phyloP scores from a whole-genome alignment of 2,797 vertebrate genomes.

The Pterois miles region DNA sequence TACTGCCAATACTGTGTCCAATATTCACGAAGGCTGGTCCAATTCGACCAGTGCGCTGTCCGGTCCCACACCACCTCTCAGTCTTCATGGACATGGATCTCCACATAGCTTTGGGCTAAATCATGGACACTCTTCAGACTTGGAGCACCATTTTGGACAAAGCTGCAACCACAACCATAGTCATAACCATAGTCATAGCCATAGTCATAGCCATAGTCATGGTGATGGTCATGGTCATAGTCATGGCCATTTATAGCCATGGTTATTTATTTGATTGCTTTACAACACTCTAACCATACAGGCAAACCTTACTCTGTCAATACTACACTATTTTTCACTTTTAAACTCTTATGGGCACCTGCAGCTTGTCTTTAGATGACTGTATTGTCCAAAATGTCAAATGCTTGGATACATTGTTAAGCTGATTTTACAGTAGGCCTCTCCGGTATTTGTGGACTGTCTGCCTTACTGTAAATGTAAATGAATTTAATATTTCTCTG shows the following conservation, averaged over 20 bases:
- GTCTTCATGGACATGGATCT: slow-evolving; percentile 29
- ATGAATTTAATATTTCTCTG: background rate
- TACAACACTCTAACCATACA: background rate
- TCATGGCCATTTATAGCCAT: slow-evolving; percentile 16
- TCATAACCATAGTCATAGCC: slow-evolving; percentile 16
- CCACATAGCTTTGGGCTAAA: slow-evolving; percentile 7
- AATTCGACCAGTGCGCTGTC: background rate
- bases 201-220: slow-evolving; percentile 22
- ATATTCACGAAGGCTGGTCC: slow-evolving; percentile 69
- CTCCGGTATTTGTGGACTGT: background rate
- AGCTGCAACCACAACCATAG: slow-evolving; percentile 39
- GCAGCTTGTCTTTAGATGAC: background rate
- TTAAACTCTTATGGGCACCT: background rate
- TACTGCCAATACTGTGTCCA: background rate
- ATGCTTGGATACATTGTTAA: background rate
- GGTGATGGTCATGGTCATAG: background rate
- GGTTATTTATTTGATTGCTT: background rate
- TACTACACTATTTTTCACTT: background rate
- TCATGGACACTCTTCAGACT: slow-evolving; percentile 27
- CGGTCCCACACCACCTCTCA: background rate
- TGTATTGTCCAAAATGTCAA: background rate
- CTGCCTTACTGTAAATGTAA: background rate
- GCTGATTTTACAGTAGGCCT: background rate
- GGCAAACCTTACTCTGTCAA: background rate
- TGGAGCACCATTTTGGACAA: slow-evolving; percentile 27